Percentiles rank a stretch among this genome's conserved stretches.
These are phyloP conservation scores for Ceratina japonica DNA, from an alignment of 1,140 invertebrate genomes.

Conservation along the genomic window DNA sequence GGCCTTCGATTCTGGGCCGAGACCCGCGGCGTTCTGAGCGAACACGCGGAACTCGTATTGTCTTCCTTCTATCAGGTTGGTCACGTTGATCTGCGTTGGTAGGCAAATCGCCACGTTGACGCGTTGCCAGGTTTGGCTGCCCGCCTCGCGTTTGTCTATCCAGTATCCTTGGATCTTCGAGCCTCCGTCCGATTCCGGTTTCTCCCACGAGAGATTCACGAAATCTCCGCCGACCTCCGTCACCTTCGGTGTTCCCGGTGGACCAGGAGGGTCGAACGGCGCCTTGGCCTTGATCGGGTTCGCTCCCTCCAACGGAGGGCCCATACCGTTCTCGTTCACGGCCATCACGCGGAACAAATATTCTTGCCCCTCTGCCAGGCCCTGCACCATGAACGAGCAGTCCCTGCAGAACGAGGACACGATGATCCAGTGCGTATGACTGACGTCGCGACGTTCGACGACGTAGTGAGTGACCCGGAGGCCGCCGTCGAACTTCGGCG, in stretches of 20 bases:
- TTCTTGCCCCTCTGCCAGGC: constrained; percentile 97
- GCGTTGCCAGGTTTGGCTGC: constrained; percentile 93
- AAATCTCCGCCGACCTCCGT: constrained; percentile 98
- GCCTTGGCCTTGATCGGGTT: constrained; percentile 97
- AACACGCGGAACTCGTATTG: constrained; percentile 99
- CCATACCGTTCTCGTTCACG: constrained; percentile 98
- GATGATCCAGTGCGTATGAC: constrained; percentile 89
- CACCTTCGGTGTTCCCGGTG: constrained; percentile 94
- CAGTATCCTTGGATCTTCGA: constrained; percentile 97
- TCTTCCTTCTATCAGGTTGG: constrained; percentile 97
- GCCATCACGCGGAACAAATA: constrained; percentile 98
- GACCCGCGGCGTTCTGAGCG: constrained; percentile 96
- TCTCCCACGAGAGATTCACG: constrained; percentile 97
- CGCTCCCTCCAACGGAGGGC: constrained; percentile 92
- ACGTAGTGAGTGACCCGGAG: constrained; percentile 94
- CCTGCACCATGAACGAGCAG: constrained; percentile 93
- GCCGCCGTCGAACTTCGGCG: constrained; percentile 95
- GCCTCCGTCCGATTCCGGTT: constrained; percentile 96
- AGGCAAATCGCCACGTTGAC: constrained; percentile 93
- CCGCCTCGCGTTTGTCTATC: constrained; percentile 96
- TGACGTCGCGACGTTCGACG: constrained; percentile 92
- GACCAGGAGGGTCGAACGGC: constrained; percentile 95
- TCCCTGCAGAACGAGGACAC: constrained; percentile 91
- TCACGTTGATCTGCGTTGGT: constrained; percentile 94
- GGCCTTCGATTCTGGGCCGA: constrained; percentile 90